A percentile compares a stretch with the other conserved stretches of the same genome.
Conservation (phyloP, 2,888 invertebrate species). For the Phrixothrix hirtus region DNA sequence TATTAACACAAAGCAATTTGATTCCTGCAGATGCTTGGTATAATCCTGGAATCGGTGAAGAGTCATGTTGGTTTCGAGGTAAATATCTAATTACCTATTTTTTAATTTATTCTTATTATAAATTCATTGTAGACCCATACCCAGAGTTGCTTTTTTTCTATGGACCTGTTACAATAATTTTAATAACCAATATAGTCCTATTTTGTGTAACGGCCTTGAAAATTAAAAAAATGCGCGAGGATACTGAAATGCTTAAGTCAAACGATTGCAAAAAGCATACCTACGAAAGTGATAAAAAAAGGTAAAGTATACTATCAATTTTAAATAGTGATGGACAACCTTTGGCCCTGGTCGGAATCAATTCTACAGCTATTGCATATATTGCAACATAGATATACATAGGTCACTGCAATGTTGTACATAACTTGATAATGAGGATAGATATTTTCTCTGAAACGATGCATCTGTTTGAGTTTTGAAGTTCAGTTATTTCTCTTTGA, state of each 20-base stretch:
- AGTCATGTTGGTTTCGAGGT: conserved; percentile 65
- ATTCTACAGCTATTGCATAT: too few relatives aligned
- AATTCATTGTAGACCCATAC: conserved; percentile 54
- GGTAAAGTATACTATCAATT: conserved; percentile 43
- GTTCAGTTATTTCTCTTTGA: too few relatives aligned
- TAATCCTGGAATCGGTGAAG: conserved; percentile 63
- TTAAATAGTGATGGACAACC: background rate
- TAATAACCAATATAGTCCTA: conserved; percentile 66
- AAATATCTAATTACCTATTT: background rate
- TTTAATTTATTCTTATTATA: too few relatives aligned
- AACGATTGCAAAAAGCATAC: conserved; percentile 67
- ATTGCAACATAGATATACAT: too few relatives aligned
- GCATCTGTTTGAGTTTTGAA: too few relatives aligned
- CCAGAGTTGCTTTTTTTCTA: conserved; percentile 71
- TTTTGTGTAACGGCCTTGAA: conserved; percentile 71
- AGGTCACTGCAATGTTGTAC: too few relatives aligned
- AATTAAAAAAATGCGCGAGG: conserved; percentile 66
- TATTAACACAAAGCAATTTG: conserved; percentile 43
- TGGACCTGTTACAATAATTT: conserved; percentile 66
- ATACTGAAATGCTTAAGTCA: conserved; percentile 66
- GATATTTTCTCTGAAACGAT: too few relatives aligned
- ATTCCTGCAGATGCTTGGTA: conserved; percentile 57
- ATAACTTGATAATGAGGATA: too few relatives aligned
- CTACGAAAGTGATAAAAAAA: conserved; percentile 55
- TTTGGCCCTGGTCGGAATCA: background rate